Conservation (phyloP, 2,888 invertebrate genomes). For the Oithona nana region DNA sequence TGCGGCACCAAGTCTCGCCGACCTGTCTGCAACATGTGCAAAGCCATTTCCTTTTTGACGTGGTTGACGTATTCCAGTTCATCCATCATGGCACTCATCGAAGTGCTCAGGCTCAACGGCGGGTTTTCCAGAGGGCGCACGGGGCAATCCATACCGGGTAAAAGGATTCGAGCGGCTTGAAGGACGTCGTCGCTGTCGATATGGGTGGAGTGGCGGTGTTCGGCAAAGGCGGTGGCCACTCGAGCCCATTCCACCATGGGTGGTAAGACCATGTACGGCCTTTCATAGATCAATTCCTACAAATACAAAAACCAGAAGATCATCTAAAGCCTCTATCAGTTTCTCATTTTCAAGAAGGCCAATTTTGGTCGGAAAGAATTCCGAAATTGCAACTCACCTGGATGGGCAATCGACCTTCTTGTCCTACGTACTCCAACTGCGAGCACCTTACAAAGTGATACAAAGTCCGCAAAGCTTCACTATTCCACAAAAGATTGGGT, state of each 20-base stretch:
- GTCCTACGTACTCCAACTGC: constrained; percentile 34
- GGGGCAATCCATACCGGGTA: constrained; percentile 77
- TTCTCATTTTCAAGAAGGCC: not conserved
- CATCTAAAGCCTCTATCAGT: no score
- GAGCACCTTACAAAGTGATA: constrained; percentile 86
- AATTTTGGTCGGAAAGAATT: not conserved
- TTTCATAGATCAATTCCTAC: constrained; percentile 60
- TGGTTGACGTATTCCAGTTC: constrained; percentile 40
- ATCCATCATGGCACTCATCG: constrained; percentile 24
- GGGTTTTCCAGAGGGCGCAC: not conserved
- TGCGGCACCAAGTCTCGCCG: constrained; percentile 55
- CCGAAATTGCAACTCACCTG: constrained; percentile 7
- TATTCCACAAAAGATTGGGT: constrained; percentile 26
- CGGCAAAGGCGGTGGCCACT: constrained; percentile 50
- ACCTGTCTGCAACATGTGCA: constrained; percentile 58
- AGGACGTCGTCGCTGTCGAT: constrained; percentile 68
- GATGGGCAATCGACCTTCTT: constrained; percentile 7
- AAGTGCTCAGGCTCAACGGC: not conserved
- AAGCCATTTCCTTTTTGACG: constrained; percentile 37
- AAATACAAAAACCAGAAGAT: constrained; percentile 27
- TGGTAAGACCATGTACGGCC: constrained; percentile 68
- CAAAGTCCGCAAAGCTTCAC: constrained; percentile 52
- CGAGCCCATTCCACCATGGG: constrained; percentile 79
- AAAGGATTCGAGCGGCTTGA: constrained; percentile 62
- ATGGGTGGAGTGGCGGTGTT: constrained; percentile 50